Conservation (phyloP, 92 coral and sea anemone genomes). For the Phenganax subtilis region DNA sequence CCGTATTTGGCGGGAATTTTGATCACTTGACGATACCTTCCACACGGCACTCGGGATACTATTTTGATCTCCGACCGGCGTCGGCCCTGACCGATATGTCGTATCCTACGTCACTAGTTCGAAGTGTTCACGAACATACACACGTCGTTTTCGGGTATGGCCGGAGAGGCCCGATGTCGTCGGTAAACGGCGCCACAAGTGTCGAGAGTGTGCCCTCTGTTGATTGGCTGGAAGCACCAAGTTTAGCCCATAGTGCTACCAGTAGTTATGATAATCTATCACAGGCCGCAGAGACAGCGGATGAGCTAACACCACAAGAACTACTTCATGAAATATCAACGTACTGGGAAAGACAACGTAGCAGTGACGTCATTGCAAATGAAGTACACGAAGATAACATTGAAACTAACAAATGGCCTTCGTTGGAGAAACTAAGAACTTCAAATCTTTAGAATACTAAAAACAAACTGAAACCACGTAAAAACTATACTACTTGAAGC, state of each 20-base stretch:
- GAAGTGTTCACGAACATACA: constrained; percentile 30
- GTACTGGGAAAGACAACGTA: constrained; percentile 24
- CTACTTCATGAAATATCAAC: constrained; percentile 29
- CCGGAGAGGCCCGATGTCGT: not conserved
- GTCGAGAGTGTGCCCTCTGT: constrained; percentile 22
- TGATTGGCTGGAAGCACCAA: constrained; percentile 16
- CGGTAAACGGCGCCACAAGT: constrained; percentile 11
- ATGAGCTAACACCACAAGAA: constrained; percentile 14
- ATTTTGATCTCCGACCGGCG: constrained; percentile 36
- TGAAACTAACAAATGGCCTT: constrained; percentile 39
- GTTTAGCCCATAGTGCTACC: not conserved
- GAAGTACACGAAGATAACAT: not conserved
- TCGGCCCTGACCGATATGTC: constrained; percentile 31
- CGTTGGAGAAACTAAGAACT: constrained; percentile 24
- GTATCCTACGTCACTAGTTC: constrained; percentile 31
- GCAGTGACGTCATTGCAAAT: constrained; percentile 2
- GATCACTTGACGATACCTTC: constrained; percentile 8
- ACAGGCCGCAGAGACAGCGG: not conserved
- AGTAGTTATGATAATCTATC: constrained; percentile 31
- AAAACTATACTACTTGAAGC: too few species aligned
- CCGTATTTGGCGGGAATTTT: constrained; percentile 18
- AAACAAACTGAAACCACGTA: not conserved
- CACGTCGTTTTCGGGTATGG: constrained; percentile 36
- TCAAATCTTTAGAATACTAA: constrained; percentile 15
- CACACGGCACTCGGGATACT: constrained; percentile 14